A percentile compares a stretch with the other conserved stretches of the same genome.
phyloP scores from a whole-genome alignment of 2,113 vertebrate species.

The Corythoichthys haematopterus region DNA sequence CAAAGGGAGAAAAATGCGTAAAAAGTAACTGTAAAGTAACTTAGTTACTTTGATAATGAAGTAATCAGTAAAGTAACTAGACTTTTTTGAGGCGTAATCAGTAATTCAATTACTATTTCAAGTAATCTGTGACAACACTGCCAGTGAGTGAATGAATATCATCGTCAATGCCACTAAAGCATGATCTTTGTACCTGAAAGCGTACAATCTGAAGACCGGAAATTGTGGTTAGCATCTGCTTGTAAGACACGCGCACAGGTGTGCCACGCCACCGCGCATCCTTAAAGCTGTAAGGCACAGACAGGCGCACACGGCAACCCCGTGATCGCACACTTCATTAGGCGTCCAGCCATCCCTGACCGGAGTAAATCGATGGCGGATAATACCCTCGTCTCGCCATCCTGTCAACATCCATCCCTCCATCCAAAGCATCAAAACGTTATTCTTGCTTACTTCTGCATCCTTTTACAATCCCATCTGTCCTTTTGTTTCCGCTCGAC shows the following conservation, averaged over 20 bases:
- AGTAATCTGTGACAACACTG: no score
- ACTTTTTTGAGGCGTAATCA: no score
- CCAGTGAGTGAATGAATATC: no score
- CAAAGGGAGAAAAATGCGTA: no score
- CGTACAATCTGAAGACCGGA: background rate
- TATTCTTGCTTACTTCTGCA: constrained; percentile 1
- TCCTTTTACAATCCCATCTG: constrained; percentile 12
- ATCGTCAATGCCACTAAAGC: no score
- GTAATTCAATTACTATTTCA: no score
- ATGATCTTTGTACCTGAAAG: no score
- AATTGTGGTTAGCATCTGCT: constrained; percentile 35
- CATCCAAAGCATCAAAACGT: background rate
- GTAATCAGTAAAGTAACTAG: no score
- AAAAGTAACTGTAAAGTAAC: no score
- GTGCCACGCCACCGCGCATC: constrained; percentile 41
- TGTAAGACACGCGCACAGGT: constrained; percentile 28
- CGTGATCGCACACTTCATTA: constrained; percentile 70
- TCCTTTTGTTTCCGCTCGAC: constrained; percentile 3
- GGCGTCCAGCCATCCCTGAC: constrained; percentile 60
- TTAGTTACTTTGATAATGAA: no score
- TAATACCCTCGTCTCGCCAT: constrained; percentile 50
- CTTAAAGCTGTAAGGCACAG: constrained; percentile 52
- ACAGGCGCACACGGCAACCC: constrained; percentile 49
- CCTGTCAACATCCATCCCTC: constrained; percentile 4
- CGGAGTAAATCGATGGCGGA: constrained; percentile 67